phyloP scores from a whole-genome alignment of 2,113 vertebrate genomes.

The Siniperca knerii region DNA sequence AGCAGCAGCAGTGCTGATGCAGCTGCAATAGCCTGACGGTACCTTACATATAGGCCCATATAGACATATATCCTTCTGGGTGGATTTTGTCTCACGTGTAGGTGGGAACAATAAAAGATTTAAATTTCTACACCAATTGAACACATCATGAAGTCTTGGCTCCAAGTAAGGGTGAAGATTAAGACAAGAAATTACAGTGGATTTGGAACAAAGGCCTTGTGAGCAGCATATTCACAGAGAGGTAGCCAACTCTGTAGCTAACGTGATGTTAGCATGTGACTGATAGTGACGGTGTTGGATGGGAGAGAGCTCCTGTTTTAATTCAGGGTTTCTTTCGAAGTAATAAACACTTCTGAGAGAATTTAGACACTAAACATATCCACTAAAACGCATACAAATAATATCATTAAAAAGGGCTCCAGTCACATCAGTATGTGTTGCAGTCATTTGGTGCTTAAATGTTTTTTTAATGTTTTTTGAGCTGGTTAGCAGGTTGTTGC shows the following conservation, averaged over 20 bases:
- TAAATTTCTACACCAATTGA: not conserved
- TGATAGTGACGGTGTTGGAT: not conserved
- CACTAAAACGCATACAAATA: not conserved
- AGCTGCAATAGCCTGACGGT: not conserved
- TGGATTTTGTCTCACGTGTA: not conserved
- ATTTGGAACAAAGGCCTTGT: not conserved
- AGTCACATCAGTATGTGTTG: constrained; percentile 12
- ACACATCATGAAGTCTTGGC: not conserved
- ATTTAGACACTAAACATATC: constrained; percentile 5
- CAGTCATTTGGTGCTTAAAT: too few relatives aligned
- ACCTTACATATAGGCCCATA: not conserved
- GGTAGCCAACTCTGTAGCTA: not conserved
- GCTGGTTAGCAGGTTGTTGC: too few relatives aligned
- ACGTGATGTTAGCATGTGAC: not conserved
- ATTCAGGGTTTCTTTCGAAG: constrained; percentile 14
- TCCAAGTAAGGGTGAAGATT: not conserved
- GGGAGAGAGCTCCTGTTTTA: not conserved
- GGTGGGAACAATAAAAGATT: not conserved
- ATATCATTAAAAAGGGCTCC: not conserved
- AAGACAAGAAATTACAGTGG: not conserved
- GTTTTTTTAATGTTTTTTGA: too few relatives aligned
- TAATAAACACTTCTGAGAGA: not conserved
- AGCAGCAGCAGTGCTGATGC: too few relatives aligned
- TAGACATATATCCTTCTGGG: not conserved
- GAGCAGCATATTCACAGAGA: not conserved